These are phyloP conservation scores for Ornithorhynchus anatinus DNA, from an alignment of 2,113 vertebrate species.

Conservation along the genomic window DNA sequence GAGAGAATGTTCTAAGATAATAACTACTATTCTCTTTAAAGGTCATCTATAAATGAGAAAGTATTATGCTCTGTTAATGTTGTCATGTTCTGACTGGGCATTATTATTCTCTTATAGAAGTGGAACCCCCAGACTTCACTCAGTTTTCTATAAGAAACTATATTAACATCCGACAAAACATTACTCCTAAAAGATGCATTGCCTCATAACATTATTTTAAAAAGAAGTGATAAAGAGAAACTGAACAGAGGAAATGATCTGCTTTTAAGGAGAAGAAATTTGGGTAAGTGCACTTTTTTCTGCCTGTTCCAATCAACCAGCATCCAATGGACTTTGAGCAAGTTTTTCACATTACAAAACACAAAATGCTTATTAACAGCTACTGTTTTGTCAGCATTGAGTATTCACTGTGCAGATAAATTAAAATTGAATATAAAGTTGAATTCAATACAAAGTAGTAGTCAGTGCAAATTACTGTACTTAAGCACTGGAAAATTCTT, in stretches of 20 bases:
- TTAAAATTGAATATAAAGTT: too few relatives aligned
- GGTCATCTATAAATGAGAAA: conserved; percentile 76
- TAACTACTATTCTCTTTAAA: conserved; percentile 80
- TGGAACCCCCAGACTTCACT: conserved; percentile 7
- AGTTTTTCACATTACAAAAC: too few relatives aligned
- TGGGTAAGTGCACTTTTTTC: conserved; percentile 5
- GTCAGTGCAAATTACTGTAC: too few relatives aligned
- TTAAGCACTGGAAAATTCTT: too few relatives aligned
- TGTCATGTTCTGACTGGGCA: conserved; percentile 59
- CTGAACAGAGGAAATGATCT: neutral
- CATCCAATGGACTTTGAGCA: too few relatives aligned
- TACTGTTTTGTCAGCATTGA: too few relatives aligned
- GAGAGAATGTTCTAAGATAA: conserved; percentile 63
- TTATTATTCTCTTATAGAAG: conserved; percentile 56
- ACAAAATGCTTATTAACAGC: too few relatives aligned
- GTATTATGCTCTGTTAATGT: conserved; percentile 68
- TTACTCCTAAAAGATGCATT: conserved; percentile 26
- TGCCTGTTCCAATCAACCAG: too few relatives aligned
- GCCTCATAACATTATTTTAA: conserved; percentile 9
- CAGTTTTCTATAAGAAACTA: conserved; percentile 22
- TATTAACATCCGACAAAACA: conserved; percentile 33
- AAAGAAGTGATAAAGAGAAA: conserved; percentile 5
- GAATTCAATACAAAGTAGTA: too few relatives aligned
- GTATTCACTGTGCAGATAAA: too few relatives aligned
- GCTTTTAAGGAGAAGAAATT: conserved; percentile 1